Base-by-base conservation (phyloP, 2,113 vertebrate genomes). In the Paradisaea rubra region DNA sequence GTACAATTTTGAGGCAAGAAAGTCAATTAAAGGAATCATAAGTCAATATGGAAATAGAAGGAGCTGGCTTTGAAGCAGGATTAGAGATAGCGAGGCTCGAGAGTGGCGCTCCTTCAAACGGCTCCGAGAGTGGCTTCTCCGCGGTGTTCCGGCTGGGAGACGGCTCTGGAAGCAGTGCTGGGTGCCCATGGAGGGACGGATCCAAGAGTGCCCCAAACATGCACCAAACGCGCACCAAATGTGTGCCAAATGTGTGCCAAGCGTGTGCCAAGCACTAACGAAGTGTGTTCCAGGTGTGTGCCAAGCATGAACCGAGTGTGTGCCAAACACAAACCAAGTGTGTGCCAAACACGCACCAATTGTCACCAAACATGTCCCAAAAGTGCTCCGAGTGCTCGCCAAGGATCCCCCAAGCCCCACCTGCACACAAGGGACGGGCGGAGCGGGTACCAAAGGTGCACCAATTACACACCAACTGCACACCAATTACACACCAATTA, bases 1-100 rank as follows among this genome's bases (percentile, higher is more conserved):
- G 94, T 94, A 95, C 90, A 95, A 96, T 95, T 96, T 82, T 7
- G 13, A 97, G 61, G 93, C 90, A n/a, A 86, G 90, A 84, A 95
- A 96, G 94, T 95, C 91, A 93, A 95, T 96, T 94, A 94, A 95
- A 78, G 17, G 94, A 86, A 78, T 86, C 93, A 37, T 33, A 49
- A 73, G 57, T 93, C 93, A 91, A 69, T 90, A 86, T 88, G 93
- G 93, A 95, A 95, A 95, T 88, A 86, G 91, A 91, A 93, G 82
- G 80, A 90, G 83, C 41, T 0, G 6, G 79, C 90, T 95, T 95
- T 94, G 91, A 93, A 91, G 90, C 35, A 22, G 82, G 94, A 91
- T 95, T 93, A 94, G 88, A 90, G 94, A 86, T 65, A 74, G 72
- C 0, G 16, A 81, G 70, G 66, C 70, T 81, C 20, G 47, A 82